These are phyloP conservation scores for Mastigias papua DNA, from an alignment of 30 jellyfish, hydroid and myxozoan genomes.

Conservation along the genomic window DNA sequence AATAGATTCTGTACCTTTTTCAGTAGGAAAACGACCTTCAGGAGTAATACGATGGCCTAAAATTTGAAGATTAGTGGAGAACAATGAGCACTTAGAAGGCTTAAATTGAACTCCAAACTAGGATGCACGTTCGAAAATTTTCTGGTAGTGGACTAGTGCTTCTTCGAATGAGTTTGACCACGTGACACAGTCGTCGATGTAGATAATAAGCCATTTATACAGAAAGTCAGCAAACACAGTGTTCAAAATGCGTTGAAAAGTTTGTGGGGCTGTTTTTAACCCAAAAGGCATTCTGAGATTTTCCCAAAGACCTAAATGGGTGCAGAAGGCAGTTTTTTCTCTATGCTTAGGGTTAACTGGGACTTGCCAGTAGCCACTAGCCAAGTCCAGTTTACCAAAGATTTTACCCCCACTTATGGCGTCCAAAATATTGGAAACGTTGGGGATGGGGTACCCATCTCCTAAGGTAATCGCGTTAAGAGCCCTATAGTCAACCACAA, in stretches of 20 bases:
- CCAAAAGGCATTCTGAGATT: constrained; percentile 56
- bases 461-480: constrained; percentile 43
- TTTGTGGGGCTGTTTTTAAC: constrained; percentile 29
- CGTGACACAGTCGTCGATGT: constrained; percentile 56
- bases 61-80: constrained; percentile 28
- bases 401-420: constrained; percentile 24
- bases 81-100: constrained; percentile 60
- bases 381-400: constrained; percentile 39
- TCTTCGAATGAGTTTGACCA: constrained; percentile 40
- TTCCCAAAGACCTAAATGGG: constrained; percentile 45
- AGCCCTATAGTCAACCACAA: constrained; percentile 54
- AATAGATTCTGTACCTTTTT: constrained; percentile 39
- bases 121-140: constrained; percentile 30
- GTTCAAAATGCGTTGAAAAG: constrained; percentile 27
- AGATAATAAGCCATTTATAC: constrained; percentile 37
- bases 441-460: constrained; percentile 45
- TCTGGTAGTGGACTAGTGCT: constrained; percentile 30
- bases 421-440: constrained; percentile 12
- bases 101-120: constrained; percentile 34
- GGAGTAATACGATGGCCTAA: constrained; percentile 53
- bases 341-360: constrained; percentile 21
- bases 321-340: constrained; percentile 46
- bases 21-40: constrained; percentile 46
- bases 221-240: constrained; percentile 14
- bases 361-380: constrained; percentile 48